Evolutionary conservation across 2,113 vertebrate species (phyloP).

Genomic region (Corythoichthys haematopterus): DNA sequence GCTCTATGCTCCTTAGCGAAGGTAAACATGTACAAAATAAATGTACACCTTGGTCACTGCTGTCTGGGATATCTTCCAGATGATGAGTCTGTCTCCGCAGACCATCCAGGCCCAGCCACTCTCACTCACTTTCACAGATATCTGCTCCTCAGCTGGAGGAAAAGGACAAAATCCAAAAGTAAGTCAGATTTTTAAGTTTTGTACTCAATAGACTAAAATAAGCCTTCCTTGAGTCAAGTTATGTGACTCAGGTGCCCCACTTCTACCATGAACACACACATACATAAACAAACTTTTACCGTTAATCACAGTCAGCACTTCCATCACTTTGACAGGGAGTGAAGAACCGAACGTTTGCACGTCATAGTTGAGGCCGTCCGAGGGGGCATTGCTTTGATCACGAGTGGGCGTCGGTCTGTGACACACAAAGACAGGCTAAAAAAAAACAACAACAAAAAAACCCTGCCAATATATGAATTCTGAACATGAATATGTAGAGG

Average conservation of each 20-base stretch:
- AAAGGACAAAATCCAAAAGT: background rate
- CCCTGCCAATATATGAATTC: background rate
- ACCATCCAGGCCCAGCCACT: conserved; percentile 94
- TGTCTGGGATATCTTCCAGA: conserved; percentile 91
- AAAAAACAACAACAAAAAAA: background rate
- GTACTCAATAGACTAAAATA: too few species aligned
- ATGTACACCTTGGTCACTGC: conserved; percentile 82
- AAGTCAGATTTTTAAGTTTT: too few species aligned
- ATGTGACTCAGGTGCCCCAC: background rate
- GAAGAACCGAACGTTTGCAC: conserved; percentile 88
- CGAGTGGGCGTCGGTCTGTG: conserved; percentile 82
- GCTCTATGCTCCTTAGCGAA: background rate
- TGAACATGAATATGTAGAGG: background rate
- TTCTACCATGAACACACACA: background rate
- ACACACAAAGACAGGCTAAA: background rate
- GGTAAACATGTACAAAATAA: background rate
- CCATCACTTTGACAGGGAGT: conserved; percentile 94
- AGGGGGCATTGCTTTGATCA: conserved; percentile 71
- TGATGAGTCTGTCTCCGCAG: conserved; percentile 82
- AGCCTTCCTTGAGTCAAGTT: too few species aligned
- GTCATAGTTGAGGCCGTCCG: conserved; percentile 83
- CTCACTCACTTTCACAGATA: conserved; percentile 83
- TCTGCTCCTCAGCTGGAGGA: conserved; percentile 75
- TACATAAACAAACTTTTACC: conserved; percentile 63
- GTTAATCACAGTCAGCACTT: conserved; percentile 82